Evolutionary conservation across 2,113 vertebrate genomes (phyloP).

Genomic region (Amphiprion percula): DNA sequence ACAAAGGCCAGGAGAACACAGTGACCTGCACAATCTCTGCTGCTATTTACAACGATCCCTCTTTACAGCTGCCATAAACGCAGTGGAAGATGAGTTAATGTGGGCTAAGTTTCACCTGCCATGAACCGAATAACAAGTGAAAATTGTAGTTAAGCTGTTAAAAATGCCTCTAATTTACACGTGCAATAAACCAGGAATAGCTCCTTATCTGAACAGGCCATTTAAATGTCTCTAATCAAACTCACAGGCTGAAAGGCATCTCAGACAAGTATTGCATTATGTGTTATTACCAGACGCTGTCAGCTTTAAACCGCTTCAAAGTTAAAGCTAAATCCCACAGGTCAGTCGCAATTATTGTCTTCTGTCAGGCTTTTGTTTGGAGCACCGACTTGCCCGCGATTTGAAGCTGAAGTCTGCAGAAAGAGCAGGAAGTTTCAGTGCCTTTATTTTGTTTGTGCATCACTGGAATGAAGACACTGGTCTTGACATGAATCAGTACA

Average conservation of each 20-base stretch:
- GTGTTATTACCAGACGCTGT: neutral
- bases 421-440: neutral
- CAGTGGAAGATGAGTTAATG: conserved; percentile 1
- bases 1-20: neutral
- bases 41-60: neutral
- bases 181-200: too few species aligned
- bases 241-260: too few species aligned
- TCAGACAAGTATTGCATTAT: too few species aligned
- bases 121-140: neutral
- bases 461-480: neutral
- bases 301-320: conserved; percentile 4
- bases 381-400: neutral
- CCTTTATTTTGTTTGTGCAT: conserved; percentile 6
- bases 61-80: neutral
- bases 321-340: neutral
- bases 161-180: conserved; percentile 8
- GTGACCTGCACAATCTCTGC: neutral
- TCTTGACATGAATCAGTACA: neutral
- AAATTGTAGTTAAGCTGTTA: neutral
- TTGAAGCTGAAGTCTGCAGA: neutral
- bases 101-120: neutral
- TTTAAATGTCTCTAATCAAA: too few species aligned
- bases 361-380: conserved; percentile 17
- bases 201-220: too few species aligned
- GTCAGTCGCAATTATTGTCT: conserved; percentile 16